phyloP scores from a whole-genome alignment of 2,113 vertebrate genomes.

The Megalops atlanticus region DNA sequence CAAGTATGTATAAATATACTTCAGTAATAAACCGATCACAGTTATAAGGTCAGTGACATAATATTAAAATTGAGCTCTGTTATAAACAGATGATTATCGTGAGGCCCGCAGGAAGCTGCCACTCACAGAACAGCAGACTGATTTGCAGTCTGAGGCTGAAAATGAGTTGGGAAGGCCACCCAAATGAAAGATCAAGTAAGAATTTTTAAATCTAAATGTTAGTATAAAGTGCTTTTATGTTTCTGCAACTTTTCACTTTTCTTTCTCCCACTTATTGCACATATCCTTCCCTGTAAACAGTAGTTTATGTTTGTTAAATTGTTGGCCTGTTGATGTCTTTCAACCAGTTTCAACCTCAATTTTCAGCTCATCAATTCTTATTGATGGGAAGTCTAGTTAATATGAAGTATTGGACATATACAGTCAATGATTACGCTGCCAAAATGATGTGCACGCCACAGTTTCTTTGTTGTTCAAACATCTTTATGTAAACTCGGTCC shows the following conservation, averaged over 20 bases:
- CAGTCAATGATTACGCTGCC: neutral
- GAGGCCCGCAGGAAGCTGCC: constrained; percentile 23
- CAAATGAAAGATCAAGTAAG: constrained; percentile 27
- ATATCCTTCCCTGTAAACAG: too few relatives aligned
- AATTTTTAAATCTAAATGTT: neutral
- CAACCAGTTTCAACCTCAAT: too few relatives aligned
- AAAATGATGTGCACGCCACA: neutral
- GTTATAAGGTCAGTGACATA: neutral
- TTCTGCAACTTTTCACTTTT: too few relatives aligned
- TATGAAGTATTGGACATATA: too few relatives aligned
- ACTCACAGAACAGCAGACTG: constrained; percentile 20
- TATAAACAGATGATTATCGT: constrained; percentile 21
- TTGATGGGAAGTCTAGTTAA: too few relatives aligned
- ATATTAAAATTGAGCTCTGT: constrained; percentile 1
- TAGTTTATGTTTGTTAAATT: too few relatives aligned
- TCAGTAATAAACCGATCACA: too few relatives aligned
- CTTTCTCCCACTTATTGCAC: too few relatives aligned
- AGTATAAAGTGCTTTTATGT: neutral
- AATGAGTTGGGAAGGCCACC: constrained; percentile 15
- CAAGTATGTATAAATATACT: constrained; percentile 15
- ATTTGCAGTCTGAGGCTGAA: constrained; percentile 20
- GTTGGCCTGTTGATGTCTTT: too few relatives aligned
- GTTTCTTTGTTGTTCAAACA: neutral
- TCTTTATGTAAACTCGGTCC: neutral
- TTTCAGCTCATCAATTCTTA: too few relatives aligned